These are phyloP conservation scores for Exephanes ischioxanthus DNA, from an alignment of 2,888 invertebrate species.

Conservation along the genomic window DNA sequence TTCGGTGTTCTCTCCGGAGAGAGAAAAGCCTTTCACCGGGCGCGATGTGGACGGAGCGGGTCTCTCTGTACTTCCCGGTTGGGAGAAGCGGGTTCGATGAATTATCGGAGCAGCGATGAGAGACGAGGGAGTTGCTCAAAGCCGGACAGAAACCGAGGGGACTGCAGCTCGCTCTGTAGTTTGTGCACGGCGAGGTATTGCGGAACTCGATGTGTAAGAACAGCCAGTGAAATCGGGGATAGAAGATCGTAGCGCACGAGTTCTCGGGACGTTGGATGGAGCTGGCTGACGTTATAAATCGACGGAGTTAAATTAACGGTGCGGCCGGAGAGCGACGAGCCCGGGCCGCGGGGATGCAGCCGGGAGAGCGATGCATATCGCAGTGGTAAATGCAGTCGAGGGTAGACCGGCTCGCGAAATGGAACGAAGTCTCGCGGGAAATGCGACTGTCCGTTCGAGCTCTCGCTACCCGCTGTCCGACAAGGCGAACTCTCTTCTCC, in stretches of 20 bases:
- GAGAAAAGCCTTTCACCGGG: not conserved
- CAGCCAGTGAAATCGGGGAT: not conserved
- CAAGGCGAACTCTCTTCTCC: constrained; percentile 50
- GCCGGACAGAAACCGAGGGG: not conserved
- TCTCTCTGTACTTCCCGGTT: constrained; percentile 17
- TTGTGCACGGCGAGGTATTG: not conserved
- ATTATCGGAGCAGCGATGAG: constrained; percentile 5
- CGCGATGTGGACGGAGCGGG: not conserved
- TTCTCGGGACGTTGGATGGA: constrained; percentile 27
- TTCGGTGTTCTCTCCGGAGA: not conserved
- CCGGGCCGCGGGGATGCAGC: constrained; percentile 38
- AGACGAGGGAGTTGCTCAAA: not conserved
- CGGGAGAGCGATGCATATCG: constrained; percentile 41
- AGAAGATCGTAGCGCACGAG: constrained; percentile 8
- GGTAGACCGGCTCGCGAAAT: constrained; percentile 45
- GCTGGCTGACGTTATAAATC: constrained; percentile 61
- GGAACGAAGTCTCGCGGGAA: constrained; percentile 56
- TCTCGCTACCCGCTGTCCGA: constrained; percentile 33
- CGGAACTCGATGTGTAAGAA: constrained; percentile 3
- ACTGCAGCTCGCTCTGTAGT: not conserved
- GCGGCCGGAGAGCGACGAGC: constrained; percentile 34
- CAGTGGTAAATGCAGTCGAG: constrained; percentile 36
- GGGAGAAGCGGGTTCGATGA: constrained; percentile 7
- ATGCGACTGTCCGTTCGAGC: constrained; percentile 49
- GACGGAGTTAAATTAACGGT: constrained; percentile 70